Evolutionary conservation across 2,888 invertebrate genomes (phyloP).

Genomic region (Ditylenchus weischeri): DNA sequence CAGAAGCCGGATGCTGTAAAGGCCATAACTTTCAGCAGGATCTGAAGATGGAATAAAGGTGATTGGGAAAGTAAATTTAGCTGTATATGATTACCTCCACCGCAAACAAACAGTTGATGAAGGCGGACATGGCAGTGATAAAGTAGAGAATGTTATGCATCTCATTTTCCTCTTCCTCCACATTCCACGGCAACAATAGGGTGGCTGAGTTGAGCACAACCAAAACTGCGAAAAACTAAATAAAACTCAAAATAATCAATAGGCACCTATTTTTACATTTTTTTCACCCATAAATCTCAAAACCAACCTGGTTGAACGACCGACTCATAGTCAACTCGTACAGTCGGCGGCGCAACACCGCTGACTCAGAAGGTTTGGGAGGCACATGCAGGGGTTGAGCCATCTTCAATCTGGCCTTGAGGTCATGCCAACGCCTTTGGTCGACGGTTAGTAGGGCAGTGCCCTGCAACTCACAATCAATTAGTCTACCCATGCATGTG

Average conservation of each 20-base stretch:
- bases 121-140: slow-evolving; percentile 79
- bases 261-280: too few relatives aligned
- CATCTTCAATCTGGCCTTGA: slow-evolving; percentile 95
- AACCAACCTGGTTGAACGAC: slow-evolving; percentile 72
- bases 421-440: slow-evolving; percentile 96
- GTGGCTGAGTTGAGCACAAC: slow-evolving; percentile 88
- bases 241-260: too few relatives aligned
- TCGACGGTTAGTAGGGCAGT: slow-evolving; percentile 97
- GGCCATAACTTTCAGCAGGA: slow-evolving; percentile 94
- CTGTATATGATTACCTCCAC: slow-evolving; percentile 69
- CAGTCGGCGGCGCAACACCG: slow-evolving; percentile 81
- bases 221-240: slow-evolving; percentile 76
- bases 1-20: slow-evolving; percentile 96
- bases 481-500: background rate
- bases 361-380: slow-evolving; percentile 72
- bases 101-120: slow-evolving; percentile 86
- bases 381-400: slow-evolving; percentile 89
- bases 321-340: slow-evolving; percentile 97
- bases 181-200: slow-evolving; percentile 64
- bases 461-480: slow-evolving; percentile 65
- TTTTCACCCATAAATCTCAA: too few relatives aligned
- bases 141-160: slow-evolving; percentile 70
- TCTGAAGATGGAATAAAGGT: too few relatives aligned
- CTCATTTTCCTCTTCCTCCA: slow-evolving; percentile 67
- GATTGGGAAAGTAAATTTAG: background rate